Conservation (phyloP, 2,797 vertebrate genomes). For the Morus bassanus region DNA sequence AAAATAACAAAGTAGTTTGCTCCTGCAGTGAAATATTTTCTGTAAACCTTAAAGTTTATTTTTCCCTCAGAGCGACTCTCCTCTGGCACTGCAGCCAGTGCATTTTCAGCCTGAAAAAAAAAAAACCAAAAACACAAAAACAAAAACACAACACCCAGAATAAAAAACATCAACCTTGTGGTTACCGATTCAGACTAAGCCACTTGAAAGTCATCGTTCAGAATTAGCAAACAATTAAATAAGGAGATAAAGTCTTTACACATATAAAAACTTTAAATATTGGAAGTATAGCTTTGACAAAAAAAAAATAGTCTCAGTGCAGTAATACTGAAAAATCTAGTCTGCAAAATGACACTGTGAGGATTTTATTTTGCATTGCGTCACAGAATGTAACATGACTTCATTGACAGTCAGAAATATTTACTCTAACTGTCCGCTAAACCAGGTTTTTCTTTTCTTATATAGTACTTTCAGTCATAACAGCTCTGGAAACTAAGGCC, state of each 20-base stretch:
- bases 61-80: constrained; percentile 87
- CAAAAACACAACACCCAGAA: not conserved
- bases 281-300: not conserved
- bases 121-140: not conserved
- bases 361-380: not conserved
- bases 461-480: not conserved
- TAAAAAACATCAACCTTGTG: not conserved
- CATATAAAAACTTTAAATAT: not conserved
- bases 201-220: not conserved
- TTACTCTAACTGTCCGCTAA: not conserved
- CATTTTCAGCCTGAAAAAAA: constrained; percentile 74
- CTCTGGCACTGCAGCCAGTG: constrained; percentile 73
- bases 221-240: not conserved
- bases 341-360: not conserved
- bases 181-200: not conserved
- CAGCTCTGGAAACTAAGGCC: not conserved
- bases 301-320: not conserved
- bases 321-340: not conserved
- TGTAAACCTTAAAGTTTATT: constrained; percentile 80
- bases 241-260: not conserved
- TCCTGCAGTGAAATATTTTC: constrained; percentile 86
- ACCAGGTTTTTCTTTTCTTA: not conserved
- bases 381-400: not conserved
- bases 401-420: not conserved
- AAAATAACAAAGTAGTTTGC: constrained; percentile 77